phyloP scores from a whole-genome alignment of 2,113 vertebrate genomes.

The Apteryx owenii region DNA sequence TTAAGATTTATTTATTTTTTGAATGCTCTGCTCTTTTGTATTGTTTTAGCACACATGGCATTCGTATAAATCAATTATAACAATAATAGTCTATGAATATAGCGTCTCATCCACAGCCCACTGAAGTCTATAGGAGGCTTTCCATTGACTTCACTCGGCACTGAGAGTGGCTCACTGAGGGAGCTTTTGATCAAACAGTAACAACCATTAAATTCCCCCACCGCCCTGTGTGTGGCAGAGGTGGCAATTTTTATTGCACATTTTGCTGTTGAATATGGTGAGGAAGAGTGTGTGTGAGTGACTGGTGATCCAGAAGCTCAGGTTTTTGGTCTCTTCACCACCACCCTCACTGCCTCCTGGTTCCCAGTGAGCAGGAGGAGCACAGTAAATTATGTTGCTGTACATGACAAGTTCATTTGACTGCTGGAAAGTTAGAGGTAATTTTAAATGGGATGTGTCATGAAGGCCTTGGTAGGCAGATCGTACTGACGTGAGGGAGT shows the following conservation, averaged over 20 bases:
- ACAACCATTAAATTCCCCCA: background rate
- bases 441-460: background rate
- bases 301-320: background rate
- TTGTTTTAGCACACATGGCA: conserved; percentile 73
- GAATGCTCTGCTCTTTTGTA: conserved; percentile 53
- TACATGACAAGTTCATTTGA: background rate
- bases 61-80: conserved; percentile 68
- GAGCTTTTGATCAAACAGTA: conserved; percentile 35
- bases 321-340: background rate
- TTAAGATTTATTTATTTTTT: conserved; percentile 61
- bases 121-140: conserved; percentile 45
- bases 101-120: conserved; percentile 46
- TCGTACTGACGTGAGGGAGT: background rate
- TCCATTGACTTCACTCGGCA: conserved; percentile 25
- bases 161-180: conserved; percentile 9
- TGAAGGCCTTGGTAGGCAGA: background rate
- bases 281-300: background rate
- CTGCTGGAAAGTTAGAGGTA: background rate
- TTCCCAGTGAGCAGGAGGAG: background rate
- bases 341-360: background rate
- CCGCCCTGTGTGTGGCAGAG: background rate
- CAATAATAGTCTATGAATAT: conserved; percentile 57
- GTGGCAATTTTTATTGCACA: background rate
- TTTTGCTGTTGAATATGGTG: background rate
- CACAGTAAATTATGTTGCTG: background rate